These are phyloP conservation scores for Seira sanloemensis DNA, from an alignment of 2,888 invertebrate species.

Conservation along the genomic window DNA sequence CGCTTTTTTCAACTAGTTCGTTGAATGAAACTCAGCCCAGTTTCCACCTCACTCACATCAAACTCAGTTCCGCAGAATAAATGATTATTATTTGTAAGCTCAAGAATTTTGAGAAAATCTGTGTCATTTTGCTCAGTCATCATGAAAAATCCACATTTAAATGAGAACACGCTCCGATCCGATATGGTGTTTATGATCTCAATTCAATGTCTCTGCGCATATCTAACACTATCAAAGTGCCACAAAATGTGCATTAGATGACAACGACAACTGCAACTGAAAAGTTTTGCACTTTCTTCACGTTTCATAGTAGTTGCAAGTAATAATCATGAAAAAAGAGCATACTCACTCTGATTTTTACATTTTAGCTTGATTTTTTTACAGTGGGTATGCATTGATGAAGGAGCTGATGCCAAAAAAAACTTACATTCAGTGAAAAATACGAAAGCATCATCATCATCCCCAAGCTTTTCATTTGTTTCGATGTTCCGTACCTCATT, in stretches of 20 bases:
- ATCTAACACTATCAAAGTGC: neutral
- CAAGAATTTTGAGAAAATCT: no score
- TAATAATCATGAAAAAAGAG: no score
- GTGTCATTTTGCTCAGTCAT: no score
- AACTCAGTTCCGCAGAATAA: no score
- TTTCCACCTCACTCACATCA: no score
- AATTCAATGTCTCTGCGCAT: neutral
- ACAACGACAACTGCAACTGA: neutral
- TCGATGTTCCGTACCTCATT: neutral
- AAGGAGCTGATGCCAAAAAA: neutral
- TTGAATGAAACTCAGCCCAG: no score
- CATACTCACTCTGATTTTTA: no score
- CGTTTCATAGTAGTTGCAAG: no score
- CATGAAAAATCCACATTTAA: neutral
- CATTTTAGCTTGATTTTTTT: no score
- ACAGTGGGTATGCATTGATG: neutral
- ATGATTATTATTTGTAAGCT: no score
- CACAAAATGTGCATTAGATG: neutral
- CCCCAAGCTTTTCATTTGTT: neutral
- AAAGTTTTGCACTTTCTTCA: no score
- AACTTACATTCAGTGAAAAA: neutral
- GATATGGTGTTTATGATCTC: conserved; percentile 1
- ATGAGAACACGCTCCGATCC: neutral
- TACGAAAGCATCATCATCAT: neutral
- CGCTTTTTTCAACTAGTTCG: no score